Base-by-base conservation (phyloP, 2,113 vertebrate species). In the Pelvicachromis taeniatus region DNA sequence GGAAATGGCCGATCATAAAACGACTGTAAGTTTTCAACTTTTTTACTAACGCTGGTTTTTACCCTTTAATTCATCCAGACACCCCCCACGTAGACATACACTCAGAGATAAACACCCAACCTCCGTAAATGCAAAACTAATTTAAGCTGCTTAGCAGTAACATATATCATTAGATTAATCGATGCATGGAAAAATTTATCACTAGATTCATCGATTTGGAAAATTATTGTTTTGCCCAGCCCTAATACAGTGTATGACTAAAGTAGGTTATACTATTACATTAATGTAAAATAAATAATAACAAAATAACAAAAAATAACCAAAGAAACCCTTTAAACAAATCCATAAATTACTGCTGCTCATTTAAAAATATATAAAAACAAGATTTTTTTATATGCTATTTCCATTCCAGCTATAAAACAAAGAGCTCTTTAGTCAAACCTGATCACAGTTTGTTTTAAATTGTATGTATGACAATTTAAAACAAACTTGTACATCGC, bases 191-290 rank as follows among this genome's bases (percentile, higher is more conserved):
- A n/a, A n/a, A n/a, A n/a, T n/a, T n/a, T n/a, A n/a, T n/a, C n/a
- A n/a, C n/a, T n/a, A n/a, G n/a, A n/a, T n/a, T n/a, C n/a, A n/a
- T n/a, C n/a, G n/a, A n/a, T n/a, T n/a, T n/a, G n/a, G n/a, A n/a
- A n/a, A n/a, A n/a, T n/a, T n/a, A n/a, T n/a, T n/a, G n/a, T n/a
- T n/a, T n/a, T n/a, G n/a, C n/a, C n/a, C n/a, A n/a, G n/a, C n/a
- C n/a, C n/a, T n/a, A n/a, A n/a, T 73, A 26, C 21, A 73, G 40
- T 48, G 17, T 0, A 17, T 29, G 5, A 0, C 23, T 48, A 0
- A 19, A 23, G 21, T 48, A 73, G 65, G 13, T 16, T 70, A 0
- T 6, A 70, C 5, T 0, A 45, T 21, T 48, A 17, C 4, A 48
- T 70, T 19, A 19, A 73, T 73, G 65, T 29, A 17, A 48, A 48